phyloP scores from a whole-genome alignment of 2,888 invertebrate species.

The Physocephala rufipes region DNA sequence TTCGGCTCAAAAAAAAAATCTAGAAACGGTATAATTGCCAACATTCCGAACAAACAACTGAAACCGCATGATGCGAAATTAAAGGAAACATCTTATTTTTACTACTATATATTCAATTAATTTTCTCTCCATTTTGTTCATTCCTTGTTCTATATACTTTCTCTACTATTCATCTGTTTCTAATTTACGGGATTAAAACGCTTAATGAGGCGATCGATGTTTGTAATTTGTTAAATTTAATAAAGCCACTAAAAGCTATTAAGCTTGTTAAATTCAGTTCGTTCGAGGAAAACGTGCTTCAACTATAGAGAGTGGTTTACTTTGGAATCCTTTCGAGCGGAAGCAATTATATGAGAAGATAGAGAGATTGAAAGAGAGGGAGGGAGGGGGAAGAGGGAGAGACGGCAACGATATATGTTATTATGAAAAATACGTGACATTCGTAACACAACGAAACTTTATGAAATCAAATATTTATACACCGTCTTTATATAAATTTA shows the following conservation, averaged over 20 bases:
- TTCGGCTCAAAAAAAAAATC: too few species aligned
- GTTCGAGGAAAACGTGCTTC: not conserved
- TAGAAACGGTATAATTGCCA: too few species aligned
- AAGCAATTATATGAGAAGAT: not conserved
- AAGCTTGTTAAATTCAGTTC: constrained; percentile 9
- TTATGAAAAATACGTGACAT: constrained; percentile 4
- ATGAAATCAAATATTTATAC: not conserved
- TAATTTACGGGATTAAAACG: too few species aligned
- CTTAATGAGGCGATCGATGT: too few species aligned
- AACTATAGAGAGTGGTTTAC: not conserved
- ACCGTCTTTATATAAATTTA: too few species aligned
- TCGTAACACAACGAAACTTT: not conserved
- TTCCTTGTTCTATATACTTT: too few species aligned
- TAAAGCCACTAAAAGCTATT: constrained; percentile 15
- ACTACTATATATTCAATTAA: too few species aligned
- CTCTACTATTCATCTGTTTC: not conserved
- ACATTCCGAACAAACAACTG: too few species aligned
- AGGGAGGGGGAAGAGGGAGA: not conserved
- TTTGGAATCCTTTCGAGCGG: constrained; percentile 9
- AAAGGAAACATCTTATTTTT: too few species aligned
- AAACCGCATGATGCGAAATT: too few species aligned
- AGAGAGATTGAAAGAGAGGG: not conserved
- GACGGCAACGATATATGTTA: not conserved
- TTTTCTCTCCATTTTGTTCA: too few species aligned
- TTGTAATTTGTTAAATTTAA: constrained; percentile 5